Evolutionary conservation across 2,113 vertebrate genomes (phyloP), one percentile per base, ranked within the genome.

Genomic region (Apodemus sylvaticus): DNA sequence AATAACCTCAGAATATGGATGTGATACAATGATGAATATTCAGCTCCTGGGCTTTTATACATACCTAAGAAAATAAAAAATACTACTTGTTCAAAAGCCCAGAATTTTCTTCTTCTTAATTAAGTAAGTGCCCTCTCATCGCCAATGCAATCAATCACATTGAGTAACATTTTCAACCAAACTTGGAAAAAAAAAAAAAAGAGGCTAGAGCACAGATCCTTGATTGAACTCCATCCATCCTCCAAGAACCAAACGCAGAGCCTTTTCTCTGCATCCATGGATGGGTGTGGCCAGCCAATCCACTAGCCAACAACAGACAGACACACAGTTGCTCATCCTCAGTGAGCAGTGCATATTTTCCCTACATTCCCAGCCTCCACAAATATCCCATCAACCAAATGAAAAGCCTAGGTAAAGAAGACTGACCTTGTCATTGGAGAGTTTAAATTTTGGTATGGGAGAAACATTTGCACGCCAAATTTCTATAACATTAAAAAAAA

Each of bases 51-150:
- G 74, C 94, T 68, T 82, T 91, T 29, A 7, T 51, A 89, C 81
- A 34, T 78, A 92, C 31, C 39, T 77, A 36, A 94, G 51, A 60
- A 95, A 94, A 90, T 12, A 70, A 2, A 39, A 91, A 96, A 89
- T 42, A 5, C 74, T 79, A 71, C 34, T 86, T 91, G 14, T 85
- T 26, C 70, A 81, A 95, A 93, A 34, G 93, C 71, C 13, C 20
- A 96, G 11, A 91, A 93, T 90, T 93, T 45, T 94, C 53, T 89
- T 89, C 60, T 74, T 78, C 29, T 76, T 74, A 78, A 62, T 76
- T 74, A 77, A 62, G 48, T 79, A 92, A 68, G 31, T 20, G 55
- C 42, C 45, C 90, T 45, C 3, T 83, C 19, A 9, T 94, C 86
- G 86, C 74, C 93, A 93, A 17, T 70, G 39, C 17, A 62, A 90